Evolutionary conservation across 2,797 vertebrate species (phyloP).

Genomic region (Mormyrus proboscirostris): DNA sequence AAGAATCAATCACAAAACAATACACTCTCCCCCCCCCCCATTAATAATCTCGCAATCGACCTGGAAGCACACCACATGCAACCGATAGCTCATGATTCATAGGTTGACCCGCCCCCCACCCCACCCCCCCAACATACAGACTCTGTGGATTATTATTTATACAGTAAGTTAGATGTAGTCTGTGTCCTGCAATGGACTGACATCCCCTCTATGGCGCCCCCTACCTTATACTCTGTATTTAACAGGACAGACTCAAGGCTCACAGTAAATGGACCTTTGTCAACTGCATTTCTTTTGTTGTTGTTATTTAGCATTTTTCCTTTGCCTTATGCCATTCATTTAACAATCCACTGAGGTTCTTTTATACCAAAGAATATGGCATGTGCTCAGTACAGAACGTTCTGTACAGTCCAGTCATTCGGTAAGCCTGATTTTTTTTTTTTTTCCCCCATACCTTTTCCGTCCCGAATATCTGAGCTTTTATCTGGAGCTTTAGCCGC

Average conservation of each 20-base stretch:
- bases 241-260: background rate
- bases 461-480: background rate
- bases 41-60: background rate
- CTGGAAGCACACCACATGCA: background rate
- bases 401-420: background rate
- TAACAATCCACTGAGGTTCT: background rate
- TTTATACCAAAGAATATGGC: background rate
- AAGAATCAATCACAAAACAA: background rate
- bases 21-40: too few species aligned
- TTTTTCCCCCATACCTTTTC: background rate
- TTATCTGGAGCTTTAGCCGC: background rate
- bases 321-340: background rate
- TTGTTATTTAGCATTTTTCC: background rate
- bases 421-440: background rate
- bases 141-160: background rate
- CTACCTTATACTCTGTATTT: background rate
- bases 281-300: background rate
- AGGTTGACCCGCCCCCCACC: background rate
- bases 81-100: background rate
- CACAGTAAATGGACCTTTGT: background rate
- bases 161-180: background rate
- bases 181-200: background rate
- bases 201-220: background rate
- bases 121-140: background rate
- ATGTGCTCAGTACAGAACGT: background rate